phyloP scores from a whole-genome alignment of 2,113 vertebrate species.

The Struthio camelus region DNA sequence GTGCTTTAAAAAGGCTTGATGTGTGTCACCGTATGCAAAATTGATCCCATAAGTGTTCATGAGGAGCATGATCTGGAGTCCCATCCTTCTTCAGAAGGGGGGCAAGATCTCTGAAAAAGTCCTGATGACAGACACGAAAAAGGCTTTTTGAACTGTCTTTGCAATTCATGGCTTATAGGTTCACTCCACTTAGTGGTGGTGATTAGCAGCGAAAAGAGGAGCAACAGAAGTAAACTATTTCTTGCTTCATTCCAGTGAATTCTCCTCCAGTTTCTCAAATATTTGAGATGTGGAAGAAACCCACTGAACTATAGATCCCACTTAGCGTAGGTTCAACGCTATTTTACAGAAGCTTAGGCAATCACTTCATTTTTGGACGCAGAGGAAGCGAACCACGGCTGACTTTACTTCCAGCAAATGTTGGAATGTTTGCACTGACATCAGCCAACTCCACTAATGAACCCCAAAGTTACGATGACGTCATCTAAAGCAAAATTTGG shows the following conservation, averaged over 20 bases:
- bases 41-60: not conserved
- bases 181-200: not conserved
- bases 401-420: not conserved
- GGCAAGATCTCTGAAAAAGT: not conserved
- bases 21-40: conserved; percentile 30
- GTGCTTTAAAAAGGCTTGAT: conserved; percentile 2
- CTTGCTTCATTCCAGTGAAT: not conserved
- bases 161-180: not conserved
- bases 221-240: not conserved
- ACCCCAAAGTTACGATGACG: not conserved
- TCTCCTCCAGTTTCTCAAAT: not conserved
- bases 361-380: not conserved
- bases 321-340: not conserved
- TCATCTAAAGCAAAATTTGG: not conserved
- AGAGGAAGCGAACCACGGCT: not conserved
- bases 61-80: not conserved
- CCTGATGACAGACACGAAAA: not conserved
- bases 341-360: not conserved
- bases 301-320: not conserved
- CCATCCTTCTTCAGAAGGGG: not conserved
- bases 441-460: rapidly evolving
- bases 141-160: not conserved
- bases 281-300: not conserved
- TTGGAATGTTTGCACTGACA: not conserved
- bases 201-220: not conserved